Conservation (phyloP, 1,140 invertebrate species). For the Chironomus tepperi region DNA sequence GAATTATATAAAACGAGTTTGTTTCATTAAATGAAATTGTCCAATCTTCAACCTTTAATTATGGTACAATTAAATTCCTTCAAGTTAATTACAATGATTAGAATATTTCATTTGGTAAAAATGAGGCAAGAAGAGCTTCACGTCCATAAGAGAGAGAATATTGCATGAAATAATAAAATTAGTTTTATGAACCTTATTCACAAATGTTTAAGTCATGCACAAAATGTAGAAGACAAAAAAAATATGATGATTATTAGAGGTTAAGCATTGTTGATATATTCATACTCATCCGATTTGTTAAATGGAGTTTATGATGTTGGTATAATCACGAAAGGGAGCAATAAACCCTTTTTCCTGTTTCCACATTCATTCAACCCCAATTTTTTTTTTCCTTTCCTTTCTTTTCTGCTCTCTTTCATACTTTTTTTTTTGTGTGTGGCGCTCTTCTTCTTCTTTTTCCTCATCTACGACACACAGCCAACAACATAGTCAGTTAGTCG, state of each 20-base stretch:
- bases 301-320: not conserved
- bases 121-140: no score
- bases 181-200: no score
- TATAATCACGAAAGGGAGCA: not conserved
- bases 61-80: no score
- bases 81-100: no score
- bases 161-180: no score
- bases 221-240: not conserved
- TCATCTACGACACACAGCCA: not conserved
- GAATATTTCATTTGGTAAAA: no score
- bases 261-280: not conserved
- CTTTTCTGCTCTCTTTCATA: not conserved
- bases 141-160: no score
- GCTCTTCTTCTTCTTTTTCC: not conserved
- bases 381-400: not conserved
- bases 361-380: constrained; percentile 5
- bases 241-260: constrained; percentile 14
- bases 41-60: no score
- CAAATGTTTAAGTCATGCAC: no score
- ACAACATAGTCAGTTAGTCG: not conserved
- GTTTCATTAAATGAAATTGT: no score
- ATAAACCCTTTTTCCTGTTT: constrained; percentile 10
- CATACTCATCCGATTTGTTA: not conserved
- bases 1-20: no score
- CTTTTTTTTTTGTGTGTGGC: not conserved